These are phyloP conservation scores for Omphaloscelis lunosa DNA, from an alignment of 2,888 invertebrate species.

Conservation along the genomic window DNA sequence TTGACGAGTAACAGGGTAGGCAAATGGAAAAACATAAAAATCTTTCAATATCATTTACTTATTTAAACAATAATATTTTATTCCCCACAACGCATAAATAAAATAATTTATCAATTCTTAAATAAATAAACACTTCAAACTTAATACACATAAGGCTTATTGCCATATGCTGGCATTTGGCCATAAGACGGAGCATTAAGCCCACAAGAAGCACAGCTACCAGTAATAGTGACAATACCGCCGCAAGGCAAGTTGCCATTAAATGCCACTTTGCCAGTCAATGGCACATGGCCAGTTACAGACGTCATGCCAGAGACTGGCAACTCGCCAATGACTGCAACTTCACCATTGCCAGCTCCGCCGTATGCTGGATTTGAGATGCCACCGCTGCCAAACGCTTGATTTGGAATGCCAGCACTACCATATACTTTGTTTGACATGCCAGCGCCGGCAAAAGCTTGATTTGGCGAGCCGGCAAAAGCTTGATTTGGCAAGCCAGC, in stretches of 20 bases:
- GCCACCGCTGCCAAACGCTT: constrained; percentile 1
- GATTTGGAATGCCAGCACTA: background rate
- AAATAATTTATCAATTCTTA: constrained; percentile 22
- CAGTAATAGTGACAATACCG: constrained; percentile 61
- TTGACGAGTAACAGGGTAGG: background rate
- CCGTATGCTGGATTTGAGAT: constrained; percentile 40
- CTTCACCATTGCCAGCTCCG: constrained; percentile 64
- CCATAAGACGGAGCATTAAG: constrained; percentile 1
- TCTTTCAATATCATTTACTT: background rate
- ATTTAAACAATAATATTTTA: constrained; percentile 22
- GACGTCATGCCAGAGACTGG: constrained; percentile 70
- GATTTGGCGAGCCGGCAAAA: constrained; percentile 11
- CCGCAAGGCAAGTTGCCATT: constrained; percentile 58
- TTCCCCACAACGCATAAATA: constrained; percentile 20
- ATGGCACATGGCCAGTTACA: constrained; percentile 55
- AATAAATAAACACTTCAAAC: constrained; percentile 22
- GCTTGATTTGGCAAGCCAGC: constrained; percentile 11
- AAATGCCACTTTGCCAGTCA: constrained; percentile 62
- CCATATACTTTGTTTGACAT: background rate
- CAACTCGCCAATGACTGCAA: constrained; percentile 70
- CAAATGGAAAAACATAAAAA: background rate
- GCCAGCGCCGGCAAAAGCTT: background rate
- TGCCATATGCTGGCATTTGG: constrained; percentile 33
- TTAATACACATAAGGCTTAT: constrained; percentile 46
- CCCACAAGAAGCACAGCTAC: constrained; percentile 53